phyloP scores from a whole-genome alignment of 2,888 invertebrate genomes.

The Microplitis deprimator region DNA sequence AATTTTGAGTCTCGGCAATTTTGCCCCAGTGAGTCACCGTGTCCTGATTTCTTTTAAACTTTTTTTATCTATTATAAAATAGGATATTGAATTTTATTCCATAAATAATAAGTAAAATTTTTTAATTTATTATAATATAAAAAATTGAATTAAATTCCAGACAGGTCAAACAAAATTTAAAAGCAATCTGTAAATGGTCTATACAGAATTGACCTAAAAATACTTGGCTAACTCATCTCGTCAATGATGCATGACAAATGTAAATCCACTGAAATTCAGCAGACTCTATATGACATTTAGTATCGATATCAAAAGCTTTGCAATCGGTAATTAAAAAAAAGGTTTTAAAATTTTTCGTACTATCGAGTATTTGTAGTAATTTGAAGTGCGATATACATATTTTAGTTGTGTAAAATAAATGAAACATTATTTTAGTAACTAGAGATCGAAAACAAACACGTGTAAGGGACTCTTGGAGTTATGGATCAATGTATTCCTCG shows the following conservation, averaged over 20 bases:
- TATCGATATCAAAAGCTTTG: neutral
- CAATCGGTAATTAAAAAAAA: neutral
- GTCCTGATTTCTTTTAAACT: no score
- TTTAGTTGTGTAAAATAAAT: neutral
- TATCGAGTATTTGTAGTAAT: neutral
- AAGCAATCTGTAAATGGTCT: neutral
- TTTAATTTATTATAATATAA: neutral
- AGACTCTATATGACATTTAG: neutral
- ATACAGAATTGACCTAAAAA: neutral
- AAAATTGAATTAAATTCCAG: neutral
- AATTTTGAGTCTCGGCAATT: no score
- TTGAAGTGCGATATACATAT: neutral
- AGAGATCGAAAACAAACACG: conserved; percentile 27
- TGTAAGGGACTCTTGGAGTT: neutral
- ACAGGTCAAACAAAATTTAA: neutral
- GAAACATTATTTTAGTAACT: neutral
- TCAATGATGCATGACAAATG: neutral
- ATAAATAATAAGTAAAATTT: neutral
- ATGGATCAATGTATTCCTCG: conserved; percentile 26
- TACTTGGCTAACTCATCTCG: neutral
- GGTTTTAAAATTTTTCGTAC: neutral
- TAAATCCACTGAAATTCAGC: conserved; percentile 1
- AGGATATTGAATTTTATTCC: no score
- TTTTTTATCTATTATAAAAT: no score
- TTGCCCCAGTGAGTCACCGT: no score